These are phyloP conservation scores for Prunella fulvescens DNA, from an alignment of 2,113 vertebrate species.

Conservation along the genomic window DNA sequence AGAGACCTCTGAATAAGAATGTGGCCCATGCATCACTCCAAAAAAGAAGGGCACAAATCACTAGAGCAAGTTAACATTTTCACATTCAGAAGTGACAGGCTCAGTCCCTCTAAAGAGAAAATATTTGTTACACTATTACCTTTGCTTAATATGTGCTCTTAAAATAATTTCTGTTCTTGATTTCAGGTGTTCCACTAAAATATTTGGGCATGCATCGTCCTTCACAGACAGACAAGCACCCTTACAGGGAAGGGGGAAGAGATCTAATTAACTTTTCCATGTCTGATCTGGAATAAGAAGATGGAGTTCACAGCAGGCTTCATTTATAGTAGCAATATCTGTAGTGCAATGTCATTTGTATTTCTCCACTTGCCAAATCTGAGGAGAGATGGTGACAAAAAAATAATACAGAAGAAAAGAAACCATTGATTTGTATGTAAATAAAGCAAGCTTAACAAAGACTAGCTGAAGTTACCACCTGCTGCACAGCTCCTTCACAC, in stretches of 20 bases:
- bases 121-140: neutral
- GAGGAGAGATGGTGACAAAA: neutral
- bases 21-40: neutral
- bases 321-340: neutral
- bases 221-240: neutral
- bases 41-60: neutral
- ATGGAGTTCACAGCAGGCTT: neutral
- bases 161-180: neutral
- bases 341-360: neutral
- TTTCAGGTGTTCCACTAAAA: neutral
- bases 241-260: neutral
- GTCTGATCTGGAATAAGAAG: neutral
- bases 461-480: neutral
- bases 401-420: neutral
- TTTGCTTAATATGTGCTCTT: neutral
- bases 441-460: neutral
- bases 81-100: neutral
- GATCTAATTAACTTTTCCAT: neutral
- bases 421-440: neutral
- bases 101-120: neutral
- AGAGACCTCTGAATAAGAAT: neutral
- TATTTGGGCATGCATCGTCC: neutral
- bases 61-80: neutral
- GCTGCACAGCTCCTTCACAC: neutral
- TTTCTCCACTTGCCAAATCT: neutral